phyloP scores from a whole-genome alignment of 2,888 invertebrate species.

The Athalia circularis region DNA sequence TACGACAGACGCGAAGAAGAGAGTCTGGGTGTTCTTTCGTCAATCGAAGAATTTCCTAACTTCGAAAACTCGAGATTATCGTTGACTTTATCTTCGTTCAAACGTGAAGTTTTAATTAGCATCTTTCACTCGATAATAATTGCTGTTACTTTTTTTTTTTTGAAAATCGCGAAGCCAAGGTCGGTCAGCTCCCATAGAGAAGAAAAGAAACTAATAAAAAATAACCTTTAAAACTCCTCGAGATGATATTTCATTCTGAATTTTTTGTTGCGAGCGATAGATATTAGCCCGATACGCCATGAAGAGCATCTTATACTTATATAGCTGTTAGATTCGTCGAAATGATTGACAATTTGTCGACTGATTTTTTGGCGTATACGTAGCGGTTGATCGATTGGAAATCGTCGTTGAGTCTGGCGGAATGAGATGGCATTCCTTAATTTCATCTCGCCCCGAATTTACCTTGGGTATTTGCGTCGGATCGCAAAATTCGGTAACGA shows the following conservation, averaged over 20 bases:
- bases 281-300: too few species aligned
- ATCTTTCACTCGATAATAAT: slow-evolving; percentile 10
- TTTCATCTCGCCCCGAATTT: slow-evolving; percentile 11
- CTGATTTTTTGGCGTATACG: background rate
- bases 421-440: slow-evolving; percentile 22
- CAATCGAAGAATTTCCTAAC: slow-evolving; percentile 20
- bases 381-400: background rate
- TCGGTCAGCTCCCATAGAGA: background rate
- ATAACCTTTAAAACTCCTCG: too few species aligned
- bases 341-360: background rate
- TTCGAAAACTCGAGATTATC: slow-evolving; percentile 8
- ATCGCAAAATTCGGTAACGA: slow-evolving; percentile 38
- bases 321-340: background rate
- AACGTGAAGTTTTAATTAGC: slow-evolving; percentile 24
- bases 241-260: too few species aligned
- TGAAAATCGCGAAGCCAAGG: background rate
- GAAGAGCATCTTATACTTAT: background rate
- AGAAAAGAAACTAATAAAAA: too few species aligned
- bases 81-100: slow-evolving; percentile 14
- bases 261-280: too few species aligned
- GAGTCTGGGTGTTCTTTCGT: background rate
- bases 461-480: slow-evolving; percentile 30
- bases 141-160: slow-evolving; percentile 7
- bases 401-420: slow-evolving; percentile 8
- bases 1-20: slow-evolving; percentile 10